Percentiles rank a stretch among this genome's conserved stretches.
phyloP scores from a whole-genome alignment of 2,797 vertebrate genomes.

The Pseudochirops corinnae region DNA sequence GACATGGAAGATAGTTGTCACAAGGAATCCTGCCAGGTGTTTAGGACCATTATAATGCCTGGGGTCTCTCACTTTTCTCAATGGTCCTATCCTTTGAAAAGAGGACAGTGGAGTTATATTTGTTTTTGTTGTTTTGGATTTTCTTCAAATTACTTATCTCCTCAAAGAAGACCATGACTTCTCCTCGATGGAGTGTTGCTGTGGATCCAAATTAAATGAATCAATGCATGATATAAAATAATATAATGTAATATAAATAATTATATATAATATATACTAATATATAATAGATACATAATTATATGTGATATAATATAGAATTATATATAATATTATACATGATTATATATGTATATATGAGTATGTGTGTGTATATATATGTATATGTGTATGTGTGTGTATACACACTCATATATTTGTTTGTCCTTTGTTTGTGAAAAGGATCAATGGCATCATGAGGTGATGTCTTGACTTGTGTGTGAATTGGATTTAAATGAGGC shows the following conservation, averaged over 20 bases:
- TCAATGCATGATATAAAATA: neutral
- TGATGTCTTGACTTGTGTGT: neutral
- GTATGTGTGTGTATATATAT: too few species aligned
- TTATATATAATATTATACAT: too few species aligned
- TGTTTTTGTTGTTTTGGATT: conserved; percentile 8
- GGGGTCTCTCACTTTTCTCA: conserved; percentile 69
- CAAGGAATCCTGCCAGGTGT: conserved; percentile 65
- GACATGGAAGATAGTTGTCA: conserved; percentile 62
- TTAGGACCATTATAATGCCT: conserved; percentile 63
- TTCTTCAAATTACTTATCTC: conserved; percentile 42
- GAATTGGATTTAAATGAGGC: neutral
- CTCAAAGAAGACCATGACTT: conserved; percentile 14
- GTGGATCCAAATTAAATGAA: conserved; percentile 1
- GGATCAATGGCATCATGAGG: neutral
- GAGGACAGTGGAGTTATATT: conserved; percentile 56
- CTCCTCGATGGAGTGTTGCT: neutral
- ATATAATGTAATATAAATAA: too few species aligned
- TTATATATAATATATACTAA: too few species aligned
- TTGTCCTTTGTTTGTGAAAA: neutral
- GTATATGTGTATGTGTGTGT: too few species aligned
- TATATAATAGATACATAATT: too few species aligned
- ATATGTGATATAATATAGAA: too few species aligned
- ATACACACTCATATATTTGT: too few species aligned
- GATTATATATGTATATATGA: too few species aligned
- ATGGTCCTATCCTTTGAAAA: conserved; percentile 60